A percentile compares a stretch with the other conserved stretches of the same genome.
These are phyloP conservation scores for Tachyglossus aculeatus DNA, from an alignment of 2,797 vertebrate species.

Conservation along the genomic window DNA sequence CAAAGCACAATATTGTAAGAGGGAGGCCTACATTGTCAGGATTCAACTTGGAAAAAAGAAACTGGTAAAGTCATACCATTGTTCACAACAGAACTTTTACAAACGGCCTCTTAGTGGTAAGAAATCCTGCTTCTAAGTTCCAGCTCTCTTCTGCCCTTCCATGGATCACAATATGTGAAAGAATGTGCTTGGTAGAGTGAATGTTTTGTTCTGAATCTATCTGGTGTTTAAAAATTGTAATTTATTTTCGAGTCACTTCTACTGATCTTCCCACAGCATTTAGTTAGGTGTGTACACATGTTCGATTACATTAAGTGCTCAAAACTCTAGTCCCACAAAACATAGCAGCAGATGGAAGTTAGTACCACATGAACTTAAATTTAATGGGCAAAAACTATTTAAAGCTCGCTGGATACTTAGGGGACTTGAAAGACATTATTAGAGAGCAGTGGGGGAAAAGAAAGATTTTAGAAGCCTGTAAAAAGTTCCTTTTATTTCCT, in stretches of 20 bases:
- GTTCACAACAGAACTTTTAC: too few species aligned
- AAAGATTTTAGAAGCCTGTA: not conserved
- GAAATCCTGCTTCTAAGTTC: too few species aligned
- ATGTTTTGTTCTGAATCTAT: too few species aligned
- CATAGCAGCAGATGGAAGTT: conserved; percentile 4
- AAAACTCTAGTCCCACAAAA: conserved; percentile 1
- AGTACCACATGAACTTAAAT: not conserved
- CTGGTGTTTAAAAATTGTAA: not conserved
- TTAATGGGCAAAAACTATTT: conserved; percentile 11
- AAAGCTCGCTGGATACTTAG: not conserved
- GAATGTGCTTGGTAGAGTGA: too few species aligned
- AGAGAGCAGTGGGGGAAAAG: not conserved
- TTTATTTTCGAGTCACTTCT: not conserved
- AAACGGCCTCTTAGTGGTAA: too few species aligned
- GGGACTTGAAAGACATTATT: conserved; percentile 12
- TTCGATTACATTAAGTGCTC: conserved; percentile 4
- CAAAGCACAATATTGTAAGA: not conserved
- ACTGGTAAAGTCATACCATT: too few species aligned
- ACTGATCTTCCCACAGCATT: not conserved
- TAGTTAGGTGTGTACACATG: not conserved
- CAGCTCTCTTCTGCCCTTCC: too few species aligned
- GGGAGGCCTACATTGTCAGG: not conserved
- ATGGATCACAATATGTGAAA: too few species aligned
- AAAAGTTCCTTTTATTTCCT: not conserved
- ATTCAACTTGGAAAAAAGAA: too few species aligned